Percentiles rank a stretch among this genome's conserved stretches.
Evolutionary conservation across 2,797 vertebrate genomes (phyloP).

Genomic region (Trichosurus vulpecula): DNA sequence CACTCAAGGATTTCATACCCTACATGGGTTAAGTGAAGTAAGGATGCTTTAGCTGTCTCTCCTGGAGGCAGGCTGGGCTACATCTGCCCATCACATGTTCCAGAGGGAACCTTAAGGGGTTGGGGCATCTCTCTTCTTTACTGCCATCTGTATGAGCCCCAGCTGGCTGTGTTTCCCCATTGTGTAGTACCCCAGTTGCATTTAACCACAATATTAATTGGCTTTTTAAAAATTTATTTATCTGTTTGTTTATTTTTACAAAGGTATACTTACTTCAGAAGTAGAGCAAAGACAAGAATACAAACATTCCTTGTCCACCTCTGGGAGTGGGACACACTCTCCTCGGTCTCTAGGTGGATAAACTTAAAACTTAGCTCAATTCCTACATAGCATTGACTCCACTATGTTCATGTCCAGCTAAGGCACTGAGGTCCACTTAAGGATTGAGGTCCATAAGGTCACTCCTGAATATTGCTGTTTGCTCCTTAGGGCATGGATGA

Average conservation of each 20-base stretch:
- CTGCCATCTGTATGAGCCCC: background rate
- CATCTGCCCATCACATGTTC: background rate
- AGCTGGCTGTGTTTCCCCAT: background rate
- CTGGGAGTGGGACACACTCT: background rate
- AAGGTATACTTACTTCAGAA: background rate
- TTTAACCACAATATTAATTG: background rate
- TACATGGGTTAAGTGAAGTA: background rate
- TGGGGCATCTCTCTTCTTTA: background rate
- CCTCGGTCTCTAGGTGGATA: background rate
- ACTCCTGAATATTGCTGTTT: background rate
- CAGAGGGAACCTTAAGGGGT: background rate
- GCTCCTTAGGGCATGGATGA: background rate
- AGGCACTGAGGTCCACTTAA: background rate
- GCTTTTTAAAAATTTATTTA: background rate
- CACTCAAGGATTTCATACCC: too few species aligned
- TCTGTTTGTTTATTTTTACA: background rate
- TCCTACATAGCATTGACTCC: background rate
- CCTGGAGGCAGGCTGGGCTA: background rate
- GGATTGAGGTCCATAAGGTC: background rate
- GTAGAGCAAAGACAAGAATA: background rate
- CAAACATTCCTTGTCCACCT: background rate
- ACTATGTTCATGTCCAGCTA: background rate
- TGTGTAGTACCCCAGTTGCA: background rate
- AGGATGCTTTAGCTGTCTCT: background rate
- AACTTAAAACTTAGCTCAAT: background rate